Evolutionary conservation across 2,113 vertebrate species (phyloP), one percentile per base, ranked within the genome.

Genomic region (Monopterus albus): DNA sequence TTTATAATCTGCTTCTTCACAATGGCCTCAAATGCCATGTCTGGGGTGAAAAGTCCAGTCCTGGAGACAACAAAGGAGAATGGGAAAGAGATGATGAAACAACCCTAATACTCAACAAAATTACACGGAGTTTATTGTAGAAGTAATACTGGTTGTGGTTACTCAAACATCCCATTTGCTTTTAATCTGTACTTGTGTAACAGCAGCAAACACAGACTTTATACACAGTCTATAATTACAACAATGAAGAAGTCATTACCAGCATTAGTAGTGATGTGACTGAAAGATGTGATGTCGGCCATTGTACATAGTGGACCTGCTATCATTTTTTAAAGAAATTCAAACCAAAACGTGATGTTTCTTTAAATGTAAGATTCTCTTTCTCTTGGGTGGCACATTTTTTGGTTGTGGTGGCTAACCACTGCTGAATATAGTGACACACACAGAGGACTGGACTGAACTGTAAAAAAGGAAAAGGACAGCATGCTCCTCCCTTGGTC

Each of bases 1-100:
- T 98, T 98, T 85, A 98, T 94, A 43, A 98, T 73, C 91, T 98
- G 97, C 90, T 98, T 98, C 91, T 98, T 98, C 70, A 98, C 97
- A 0, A 98, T 98, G 69, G 97, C 96, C 88, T 98, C 97, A 78
- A 98, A 98, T 0, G 97, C 97, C 96, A 98, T 88, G 86, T 98
- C 97, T 0, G 97, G 97, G 10, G 97, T 98, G 90, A 98, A 98
- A 59, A 98, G 94, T 77, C 97, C 97, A 2, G 96, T 98, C 94
- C 97, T 98, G 83, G 49, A 75, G 64, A 6, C 12, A 62, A 64
- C 12, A 20, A 66, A 60, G 39, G 72, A 38, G 8, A 20, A 35
- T 20, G 67, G 20, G 25, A 26, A 17, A 52, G 13, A n/a, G 5
- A 2, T 23, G 23, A 61, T 52, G 25, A 26, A 20, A 36, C 17